Evolutionary conservation across 2,888 invertebrate species (phyloP).

Genomic region (Thysanoteuthis rhombus): DNA sequence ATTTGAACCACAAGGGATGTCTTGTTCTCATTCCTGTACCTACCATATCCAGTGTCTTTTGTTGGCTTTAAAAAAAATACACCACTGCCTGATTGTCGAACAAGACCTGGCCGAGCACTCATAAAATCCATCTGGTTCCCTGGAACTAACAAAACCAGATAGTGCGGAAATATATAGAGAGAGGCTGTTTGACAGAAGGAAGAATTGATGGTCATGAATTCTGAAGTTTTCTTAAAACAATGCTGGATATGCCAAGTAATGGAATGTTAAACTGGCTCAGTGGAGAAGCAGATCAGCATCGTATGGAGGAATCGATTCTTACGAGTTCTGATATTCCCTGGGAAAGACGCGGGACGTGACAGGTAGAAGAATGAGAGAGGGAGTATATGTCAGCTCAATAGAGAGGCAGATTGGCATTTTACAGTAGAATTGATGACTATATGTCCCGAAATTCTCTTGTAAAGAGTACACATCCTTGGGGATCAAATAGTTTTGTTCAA

Average conservation of each 20-base stretch:
- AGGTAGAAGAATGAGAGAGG: too few relatives aligned
- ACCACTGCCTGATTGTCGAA: neutral
- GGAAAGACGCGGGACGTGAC: too few relatives aligned
- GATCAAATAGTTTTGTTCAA: neutral
- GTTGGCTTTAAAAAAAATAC: neutral
- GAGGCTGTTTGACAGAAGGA: neutral
- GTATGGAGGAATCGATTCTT: too few relatives aligned
- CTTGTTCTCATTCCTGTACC: neutral
- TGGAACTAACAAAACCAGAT: neutral
- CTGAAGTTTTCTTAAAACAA: too few relatives aligned
- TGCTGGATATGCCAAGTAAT: too few relatives aligned
- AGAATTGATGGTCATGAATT: neutral
- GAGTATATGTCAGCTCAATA: too few relatives aligned
- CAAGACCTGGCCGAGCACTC: neutral
- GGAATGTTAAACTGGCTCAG: too few relatives aligned
- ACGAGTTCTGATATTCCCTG: too few relatives aligned
- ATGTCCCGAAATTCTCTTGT: too few relatives aligned
- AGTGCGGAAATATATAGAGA: neutral
- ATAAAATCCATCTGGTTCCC: neutral
- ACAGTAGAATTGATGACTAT: too few relatives aligned
- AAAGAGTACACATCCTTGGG: neutral
- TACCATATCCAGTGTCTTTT: neutral
- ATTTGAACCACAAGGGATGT: neutral
- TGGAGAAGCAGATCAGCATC: too few relatives aligned
- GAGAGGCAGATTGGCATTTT: too few relatives aligned